Base-by-base conservation (phyloP, 2,797 vertebrate genomes). In the Melanitta fusca region DNA sequence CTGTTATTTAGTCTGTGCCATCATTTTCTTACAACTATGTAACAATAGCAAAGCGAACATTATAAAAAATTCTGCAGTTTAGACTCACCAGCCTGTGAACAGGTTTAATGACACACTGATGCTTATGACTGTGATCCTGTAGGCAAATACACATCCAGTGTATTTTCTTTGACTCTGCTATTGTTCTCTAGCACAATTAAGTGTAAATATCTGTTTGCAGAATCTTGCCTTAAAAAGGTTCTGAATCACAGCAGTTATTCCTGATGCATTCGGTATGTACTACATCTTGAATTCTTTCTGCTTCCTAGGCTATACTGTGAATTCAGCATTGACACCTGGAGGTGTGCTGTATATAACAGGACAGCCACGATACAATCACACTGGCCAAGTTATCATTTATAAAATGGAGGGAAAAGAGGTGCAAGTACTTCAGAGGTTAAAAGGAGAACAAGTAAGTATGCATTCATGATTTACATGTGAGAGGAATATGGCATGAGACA, bases 361-460 rank as follows among this genome's bases (percentile, higher is more conserved):
- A 14, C 99, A 99, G 11, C 99, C 99, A 10, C 98, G 99, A 6
- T 99, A 99, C 97, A 99, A 99, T 97, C 99, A 99, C 91, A 99
- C 98, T 1, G 99, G 99, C 25, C 98, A 99, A 58, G 99, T 99
- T n/a, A 97, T 99, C 13, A 94, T 99, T 94, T 99, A 99, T 73
- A 98, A 93, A 64, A 98, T 99, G 92, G 85, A 98, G 47, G 93
- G 91, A 28, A 86, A n/a, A 65, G 92, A 97, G 2, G 82, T 99
- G 38, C 95, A 95, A 47, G 94, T 99, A 82, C 97, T 98, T 27
- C 99, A 99, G 96, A 98, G 98, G 39, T 97, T 99, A 90, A 98
- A 97, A 38, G 99, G 99, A 98, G 98, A 99, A 66, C 99, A 99
- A 98, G 99, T 99, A 88, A 96, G 89, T 91, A 6, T 38, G 15